Evolutionary conservation across 2,888 invertebrate genomes (phyloP), one percentile per base, ranked within the genome.

Genomic region (Oscheius onirici): DNA sequence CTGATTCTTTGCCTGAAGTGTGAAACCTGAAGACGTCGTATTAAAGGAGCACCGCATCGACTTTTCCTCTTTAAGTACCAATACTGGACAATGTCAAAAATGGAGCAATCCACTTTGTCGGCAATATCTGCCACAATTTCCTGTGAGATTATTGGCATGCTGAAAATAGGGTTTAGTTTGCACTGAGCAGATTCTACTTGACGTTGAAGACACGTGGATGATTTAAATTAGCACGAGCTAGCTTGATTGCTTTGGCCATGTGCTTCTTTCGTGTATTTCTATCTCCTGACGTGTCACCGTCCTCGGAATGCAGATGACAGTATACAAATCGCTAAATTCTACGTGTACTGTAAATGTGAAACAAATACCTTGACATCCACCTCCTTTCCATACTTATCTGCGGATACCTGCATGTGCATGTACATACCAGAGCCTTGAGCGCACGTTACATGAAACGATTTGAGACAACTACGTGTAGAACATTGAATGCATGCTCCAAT

Each of bases 401-500:
- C 51, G 3, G 26, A 54, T 1, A 69, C 44, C 13, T 40, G 17
- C 0, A 78, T 72, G 87, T 94, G 93, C 96, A 96, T 96, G 87
- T 94, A 93, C 0, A 99, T 90, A 0, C 92, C 95, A 26, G 96
- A 95, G 75, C 89, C 95, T 88, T 97, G 96, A 0, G 97, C 99
- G 89, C 99, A 99, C 0, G 99, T 99, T 2, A 99, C 99, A 88
- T 99, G 99, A 90, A 99, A 99, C 0, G 97, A 97, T 77, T 89
- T 88, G 75, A 89, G 89, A 83, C 90, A 90, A 80, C 89, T 89
- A 11, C 78, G 28, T 22, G 74, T 76, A n/a, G 79, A 79, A 49
- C 82, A 82, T 58, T 82, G 82, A 1, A 80, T 51, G 63, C 79
- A 79, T 1, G 79, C 79, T 10, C 79, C 79, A 22, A 44, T 41